Base-by-base conservation (phyloP, 53 echinoderm and acorn worm genomes). In the Henricia sp. region DNA sequence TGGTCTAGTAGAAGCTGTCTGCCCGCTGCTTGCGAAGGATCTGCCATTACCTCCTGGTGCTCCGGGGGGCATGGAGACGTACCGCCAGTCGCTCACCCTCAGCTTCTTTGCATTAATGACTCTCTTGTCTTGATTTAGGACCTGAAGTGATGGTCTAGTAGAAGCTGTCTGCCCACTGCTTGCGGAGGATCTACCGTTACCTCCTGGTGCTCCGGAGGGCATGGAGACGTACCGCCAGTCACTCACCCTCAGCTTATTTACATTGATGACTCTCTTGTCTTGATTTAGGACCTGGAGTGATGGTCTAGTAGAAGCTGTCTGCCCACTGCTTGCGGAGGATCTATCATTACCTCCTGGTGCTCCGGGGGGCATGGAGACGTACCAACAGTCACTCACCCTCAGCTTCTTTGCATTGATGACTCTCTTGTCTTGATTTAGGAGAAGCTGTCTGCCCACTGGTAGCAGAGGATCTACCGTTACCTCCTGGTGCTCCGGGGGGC, bases 51-150 rank as follows among this genome's bases (percentile, higher is more conserved):
- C 87, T 35, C 86, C 93, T 28, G 93, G 89, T 38, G 91, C 93
- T 9, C 95, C 95, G 1, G 95, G 95, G 28, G 95, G 95, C 4
- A 95, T 95, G 95, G 93, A 90, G 59, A 71, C 90, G 6, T 95
- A 93, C 65, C 65, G 95, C 16, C 90, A 87, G 34, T 91, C 95
- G 16, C 71, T 71, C n/a, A 87, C 90, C 12, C 77, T 95, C 35
- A 95, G 95, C 54, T 93, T 95, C 84, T 93, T 95, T n/a, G n/a
- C n/a, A n/a, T n/a, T n/a, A n/a, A n/a, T n/a, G n/a, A n/a, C n/a
- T n/a, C n/a, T n/a, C n/a, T n/a, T n/a, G n/a, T n/a, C n/a, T n/a
- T n/a, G n/a, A n/a, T 11, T 9, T 71, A 71, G 71, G 19, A n/a
- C 71, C 5, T 71, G 71, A 50, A 30, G 24, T 71, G 71, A 71